Base-by-base conservation (phyloP, 2,797 vertebrate genomes). In the Danio kyathit region DNA sequence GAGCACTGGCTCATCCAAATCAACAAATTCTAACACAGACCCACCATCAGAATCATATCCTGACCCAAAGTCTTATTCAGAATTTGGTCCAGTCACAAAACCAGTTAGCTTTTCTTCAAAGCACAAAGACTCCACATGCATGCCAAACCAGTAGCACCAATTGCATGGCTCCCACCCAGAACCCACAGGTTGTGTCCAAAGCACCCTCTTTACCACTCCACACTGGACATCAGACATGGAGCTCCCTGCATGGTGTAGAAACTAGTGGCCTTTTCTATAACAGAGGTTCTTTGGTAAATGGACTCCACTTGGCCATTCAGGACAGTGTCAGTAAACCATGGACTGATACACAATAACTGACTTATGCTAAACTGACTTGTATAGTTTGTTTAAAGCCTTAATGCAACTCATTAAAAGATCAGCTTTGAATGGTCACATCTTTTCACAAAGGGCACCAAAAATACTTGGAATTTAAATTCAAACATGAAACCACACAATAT, bases 191-290 rank as follows among this genome's bases (percentile, higher is more conserved):
- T 7, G 19, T 71, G 5, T 0, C 86, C 5, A 86, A 89, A 88
- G 48, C 48, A 80, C 6, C 60, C 38, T 14, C 29, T 56, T 11
- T 76, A 74, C 46, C 72, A 83, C 66, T 82, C 87, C 74, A 78
- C 44, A 56, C 73, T 11, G 76, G 77, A 21, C 87, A 91, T 54
- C 89, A 87, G 38, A 82, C 90, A 10, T 93, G 92, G 89, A 91
- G 86, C 73, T 83, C 87, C 7, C 90, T 90, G 61, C 92, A 91
- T 81, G 83, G 83, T 1, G 76, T 60, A 44, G 40, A 88, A 6
- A 85, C 91, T 0, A 38, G 74, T 2, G 21, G 88, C 43, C 91
- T 90, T 70, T 91, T 87, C 83, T 91, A 88, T 82, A 87, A 76
- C 84, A 49, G 90, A 90, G 0, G 87, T 43, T 70, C 89, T 89